phyloP scores from a whole-genome alignment of 2,113 vertebrate species.

The Colaptes auratus region DNA sequence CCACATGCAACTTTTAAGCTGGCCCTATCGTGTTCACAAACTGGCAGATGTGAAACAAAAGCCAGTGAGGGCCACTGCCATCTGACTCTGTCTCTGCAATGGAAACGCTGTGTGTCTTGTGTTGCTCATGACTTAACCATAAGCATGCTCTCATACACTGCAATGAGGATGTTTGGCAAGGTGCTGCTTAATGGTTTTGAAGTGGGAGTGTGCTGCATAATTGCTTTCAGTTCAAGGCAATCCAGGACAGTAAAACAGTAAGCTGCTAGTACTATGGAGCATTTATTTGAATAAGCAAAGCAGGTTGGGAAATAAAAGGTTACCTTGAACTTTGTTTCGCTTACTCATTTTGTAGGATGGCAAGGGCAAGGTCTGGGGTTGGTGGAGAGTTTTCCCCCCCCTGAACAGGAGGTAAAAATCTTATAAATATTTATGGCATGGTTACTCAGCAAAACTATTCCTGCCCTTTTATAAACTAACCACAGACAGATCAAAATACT shows the following conservation, averaged over 20 bases:
- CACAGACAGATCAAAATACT: not conserved
- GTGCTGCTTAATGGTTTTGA: constrained; percentile 11
- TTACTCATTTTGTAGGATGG: constrained; percentile 40
- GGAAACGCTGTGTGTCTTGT: constrained; percentile 73
- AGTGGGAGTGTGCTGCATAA: not conserved
- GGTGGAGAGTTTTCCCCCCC: not conserved
- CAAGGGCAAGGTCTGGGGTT: constrained; percentile 13
- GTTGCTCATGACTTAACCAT: constrained; percentile 87
- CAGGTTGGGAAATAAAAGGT: constrained; percentile 27
- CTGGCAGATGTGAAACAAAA: constrained; percentile 58
- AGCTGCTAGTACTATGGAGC: not conserved
- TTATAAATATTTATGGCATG: constrained; percentile 12
- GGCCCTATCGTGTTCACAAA: constrained; percentile 69
- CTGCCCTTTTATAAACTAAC: not conserved
- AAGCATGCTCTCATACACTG: constrained; percentile 70
- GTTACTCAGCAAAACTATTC: not conserved
- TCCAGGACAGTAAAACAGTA: constrained; percentile 7
- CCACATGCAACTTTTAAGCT: constrained; percentile 74
- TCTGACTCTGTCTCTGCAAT: constrained; percentile 67
- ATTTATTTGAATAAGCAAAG: constrained; percentile 9
- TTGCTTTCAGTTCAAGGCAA: constrained; percentile 36
- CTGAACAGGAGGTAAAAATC: not conserved
- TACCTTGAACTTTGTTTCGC: constrained; percentile 58
- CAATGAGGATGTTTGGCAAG: constrained; percentile 60
- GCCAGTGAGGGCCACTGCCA: constrained; percentile 26